Base-by-base conservation (phyloP, 2,113 vertebrate genomes). In the Mungos mungo region DNA sequence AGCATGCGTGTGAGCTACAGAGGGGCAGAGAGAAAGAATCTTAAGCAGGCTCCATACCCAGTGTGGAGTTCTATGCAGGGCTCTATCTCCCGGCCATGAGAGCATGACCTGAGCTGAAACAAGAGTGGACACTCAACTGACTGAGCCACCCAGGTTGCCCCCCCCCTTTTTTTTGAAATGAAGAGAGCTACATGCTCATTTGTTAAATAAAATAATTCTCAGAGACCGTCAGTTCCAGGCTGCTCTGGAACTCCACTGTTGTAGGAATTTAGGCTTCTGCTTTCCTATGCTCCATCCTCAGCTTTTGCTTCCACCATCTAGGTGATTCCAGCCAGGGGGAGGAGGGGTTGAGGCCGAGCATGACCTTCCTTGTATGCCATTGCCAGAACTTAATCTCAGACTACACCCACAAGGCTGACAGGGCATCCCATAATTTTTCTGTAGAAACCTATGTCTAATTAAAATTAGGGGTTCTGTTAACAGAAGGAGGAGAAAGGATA, bases 201-300 rank as follows among this genome's bases (percentile, higher is more conserved):
- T 80, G 23, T 85, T 79, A 84, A 69, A 85, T 83, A 47, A 63
- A 91, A 76, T 27, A 96, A 29, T 94, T 91, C 57, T 88, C 76
- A 77, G 29, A 77, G 69, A 33, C 31, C 81, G 16, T 88, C 31
- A 87, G 12, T 88, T 88, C 14, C 27, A n/a, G 21, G 27, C 76
- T 95, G 33, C 76, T 88, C 15, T 83, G 68, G 25, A 92, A 92
- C 33, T 88, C 45, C 16, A 12, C 66, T 94, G 68, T 94, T 95
- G 33, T 31, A 79, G 29, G 60, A 95, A 88, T 41, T 92, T 65
- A 52, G 88, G 16, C 60, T 88, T 72, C 45, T 60, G 50, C 83
- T 93, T 84, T 77, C 27, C 54, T 94, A 6, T 16, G 72, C n/a
- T 72, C 18, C 38, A 33, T 66, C 27, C 25, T 82, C 47, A 57